Conservation (phyloP, 2,888 invertebrate genomes). For the Meteorus colon region DNA sequence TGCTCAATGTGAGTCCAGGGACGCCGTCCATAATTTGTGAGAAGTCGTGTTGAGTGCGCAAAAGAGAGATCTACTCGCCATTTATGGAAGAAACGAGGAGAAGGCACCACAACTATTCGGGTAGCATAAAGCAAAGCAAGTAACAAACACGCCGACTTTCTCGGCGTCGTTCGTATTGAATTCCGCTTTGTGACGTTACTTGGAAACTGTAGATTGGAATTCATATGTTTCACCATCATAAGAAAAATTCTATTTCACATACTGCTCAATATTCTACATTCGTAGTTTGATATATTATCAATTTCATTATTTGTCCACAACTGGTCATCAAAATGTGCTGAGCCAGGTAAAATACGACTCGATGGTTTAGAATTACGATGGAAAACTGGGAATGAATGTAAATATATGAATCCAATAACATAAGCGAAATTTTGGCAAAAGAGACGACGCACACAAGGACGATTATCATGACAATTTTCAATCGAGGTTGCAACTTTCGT, state of each 20-base stretch:
- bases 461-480: slow-evolving; percentile 45
- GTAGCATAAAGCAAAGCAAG: slow-evolving; percentile 56
- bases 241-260: neutral
- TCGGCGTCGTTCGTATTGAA: neutral
- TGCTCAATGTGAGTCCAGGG: slow-evolving; percentile 36
- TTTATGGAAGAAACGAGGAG: slow-evolving; percentile 71
- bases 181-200: neutral
- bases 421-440: neutral
- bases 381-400: neutral
- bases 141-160: slow-evolving; percentile 14
- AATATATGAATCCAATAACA: neutral
- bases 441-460: slow-evolving; percentile 9
- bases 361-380: no score
- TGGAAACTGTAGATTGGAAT: neutral
- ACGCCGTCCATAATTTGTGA: slow-evolving; percentile 55
- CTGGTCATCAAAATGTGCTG: no score
- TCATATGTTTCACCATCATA: neutral
- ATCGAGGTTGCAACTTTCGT: slow-evolving; percentile 40
- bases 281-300: neutral
- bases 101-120: slow-evolving; percentile 64
- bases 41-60: slow-evolving; percentile 52
- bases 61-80: slow-evolving; percentile 65
- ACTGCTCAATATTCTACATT: neutral
- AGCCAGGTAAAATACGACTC: no score
- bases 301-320: no score